These are phyloP conservation scores for Lepas anatifera DNA, from an alignment of 2,888 invertebrate species.

Conservation along the genomic window DNA sequence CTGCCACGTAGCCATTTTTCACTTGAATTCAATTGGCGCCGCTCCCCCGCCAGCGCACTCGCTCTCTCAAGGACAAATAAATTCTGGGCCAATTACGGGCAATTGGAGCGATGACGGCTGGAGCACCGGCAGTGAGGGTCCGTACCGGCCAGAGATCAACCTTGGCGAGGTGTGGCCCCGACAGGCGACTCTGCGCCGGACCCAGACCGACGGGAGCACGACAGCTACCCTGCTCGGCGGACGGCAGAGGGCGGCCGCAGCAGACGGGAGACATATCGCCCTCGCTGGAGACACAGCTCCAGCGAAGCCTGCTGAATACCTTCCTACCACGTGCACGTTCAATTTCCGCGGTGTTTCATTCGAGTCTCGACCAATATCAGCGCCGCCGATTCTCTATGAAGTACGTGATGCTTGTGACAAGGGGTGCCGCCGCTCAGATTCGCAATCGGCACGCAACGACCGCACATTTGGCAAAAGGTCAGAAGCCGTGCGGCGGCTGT, in stretches of 20 bases:
- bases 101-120: neutral
- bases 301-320: too few relatives aligned
- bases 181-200: too few relatives aligned
- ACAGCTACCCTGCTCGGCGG: too few relatives aligned
- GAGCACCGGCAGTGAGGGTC: too few relatives aligned
- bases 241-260: too few relatives aligned
- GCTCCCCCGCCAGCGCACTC: neutral
- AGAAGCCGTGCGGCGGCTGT: neutral
- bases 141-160: too few relatives aligned
- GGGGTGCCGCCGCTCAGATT: neutral
- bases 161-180: too few relatives aligned
- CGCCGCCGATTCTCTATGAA: constrained; percentile 3
- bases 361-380: neutral
- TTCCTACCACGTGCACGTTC: neutral
- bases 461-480: constrained; percentile 3
- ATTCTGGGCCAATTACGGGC: constrained; percentile 11
- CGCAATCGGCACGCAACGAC: neutral
- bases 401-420: constrained; percentile 6
- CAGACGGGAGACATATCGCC: neutral
- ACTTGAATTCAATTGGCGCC: constrained; percentile 6
- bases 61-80: constrained; percentile 12
- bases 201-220: too few relatives aligned
- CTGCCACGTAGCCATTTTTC: constrained; percentile 11
- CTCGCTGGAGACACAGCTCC: neutral
- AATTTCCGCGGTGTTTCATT: constrained; percentile 9